These are phyloP conservation scores for Macaria notata DNA, from an alignment of 2,888 invertebrate species.

Conservation along the genomic window DNA sequence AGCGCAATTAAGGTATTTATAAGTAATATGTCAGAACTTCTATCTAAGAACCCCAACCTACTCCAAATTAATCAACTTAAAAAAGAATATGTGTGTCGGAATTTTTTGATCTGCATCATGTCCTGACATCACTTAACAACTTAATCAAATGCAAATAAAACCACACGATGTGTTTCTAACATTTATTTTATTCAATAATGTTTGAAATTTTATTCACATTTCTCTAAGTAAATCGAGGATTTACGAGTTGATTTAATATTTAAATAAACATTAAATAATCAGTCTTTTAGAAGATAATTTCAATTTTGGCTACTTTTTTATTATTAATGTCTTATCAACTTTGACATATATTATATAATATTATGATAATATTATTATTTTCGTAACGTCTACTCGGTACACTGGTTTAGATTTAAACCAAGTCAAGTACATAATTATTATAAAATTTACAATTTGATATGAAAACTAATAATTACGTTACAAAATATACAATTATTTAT, in stretches of 20 bases:
- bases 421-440: too few species aligned
- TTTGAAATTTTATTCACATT: constrained; percentile 58
- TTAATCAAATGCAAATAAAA: too few species aligned
- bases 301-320: constrained; percentile 39
- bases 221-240: constrained; percentile 57
- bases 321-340: constrained; percentile 14
- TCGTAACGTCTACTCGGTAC: too few species aligned
- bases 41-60: too few species aligned
- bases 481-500: background rate
- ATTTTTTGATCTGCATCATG: too few species aligned
- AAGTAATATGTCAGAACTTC: too few species aligned
- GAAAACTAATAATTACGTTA: constrained; percentile 18
- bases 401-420: too few species aligned
- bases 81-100: too few species aligned
- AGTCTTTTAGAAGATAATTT: constrained; percentile 79
- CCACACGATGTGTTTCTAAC: constrained; percentile 48
- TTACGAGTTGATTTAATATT: constrained; percentile 51
- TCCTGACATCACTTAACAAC: too few species aligned
- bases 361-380: too few species aligned
- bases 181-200: constrained; percentile 56
- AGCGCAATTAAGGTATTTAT: too few species aligned
- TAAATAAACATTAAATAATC: constrained; percentile 73
- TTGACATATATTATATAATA: background rate
- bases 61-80: too few species aligned
- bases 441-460: constrained; percentile 17